Conservation (phyloP, 2,797 vertebrate genomes). For the Sebastes trivittatus region DNA sequence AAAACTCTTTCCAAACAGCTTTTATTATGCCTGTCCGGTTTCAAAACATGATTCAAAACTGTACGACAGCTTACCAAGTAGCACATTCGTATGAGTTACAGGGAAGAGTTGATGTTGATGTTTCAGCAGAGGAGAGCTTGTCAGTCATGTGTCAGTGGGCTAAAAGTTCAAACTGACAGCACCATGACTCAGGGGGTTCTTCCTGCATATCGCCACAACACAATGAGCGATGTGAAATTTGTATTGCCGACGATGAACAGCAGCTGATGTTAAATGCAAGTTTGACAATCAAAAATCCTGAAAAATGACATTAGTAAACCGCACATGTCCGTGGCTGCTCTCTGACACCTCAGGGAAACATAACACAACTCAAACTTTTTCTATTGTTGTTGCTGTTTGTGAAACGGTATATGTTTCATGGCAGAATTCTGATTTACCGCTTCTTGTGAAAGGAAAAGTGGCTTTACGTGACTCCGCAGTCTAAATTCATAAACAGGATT, state of each 20-base stretch:
- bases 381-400: not conserved
- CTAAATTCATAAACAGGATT: not conserved
- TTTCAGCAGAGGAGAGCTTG: not conserved
- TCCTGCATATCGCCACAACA: not conserved
- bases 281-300: not conserved
- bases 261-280: not conserved
- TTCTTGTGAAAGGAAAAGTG: not conserved
- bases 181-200: not conserved
- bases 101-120: not conserved
- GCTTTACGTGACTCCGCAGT: not conserved
- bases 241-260: not conserved
- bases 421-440: not conserved
- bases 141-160: constrained; percentile 13
- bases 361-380: not conserved
- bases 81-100: not conserved
- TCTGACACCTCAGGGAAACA: not conserved
- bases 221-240: not conserved
- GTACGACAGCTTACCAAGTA: not conserved
- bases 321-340: not conserved
- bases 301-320: not conserved
- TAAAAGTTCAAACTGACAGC: not conserved
- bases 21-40: not conserved
- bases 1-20: not conserved
- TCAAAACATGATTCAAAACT: not conserved
- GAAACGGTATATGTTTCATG: not conserved